phyloP scores from a whole-genome alignment of 2,888 invertebrate species.

The Amphimallon solstitiale region DNA sequence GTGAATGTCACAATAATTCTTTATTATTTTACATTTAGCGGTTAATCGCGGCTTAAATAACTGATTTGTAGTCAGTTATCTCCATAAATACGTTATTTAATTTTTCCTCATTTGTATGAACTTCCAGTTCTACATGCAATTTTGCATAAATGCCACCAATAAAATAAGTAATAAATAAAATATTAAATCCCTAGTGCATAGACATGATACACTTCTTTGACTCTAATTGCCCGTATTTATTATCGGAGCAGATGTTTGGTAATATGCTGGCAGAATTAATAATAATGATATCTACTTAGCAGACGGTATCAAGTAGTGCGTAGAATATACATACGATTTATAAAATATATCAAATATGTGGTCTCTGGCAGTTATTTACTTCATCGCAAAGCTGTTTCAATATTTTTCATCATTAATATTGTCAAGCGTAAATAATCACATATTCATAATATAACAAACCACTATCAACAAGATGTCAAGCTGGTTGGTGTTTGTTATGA shows the following conservation, averaged over 20 bases:
- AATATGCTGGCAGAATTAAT: constrained; percentile 25
- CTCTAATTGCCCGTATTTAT: constrained; percentile 18
- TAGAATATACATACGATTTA: not conserved
- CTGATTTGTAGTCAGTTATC: too few relatives aligned
- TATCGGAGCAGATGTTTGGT: constrained; percentile 18
- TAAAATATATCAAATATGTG: not conserved
- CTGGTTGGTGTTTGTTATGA: too few relatives aligned
- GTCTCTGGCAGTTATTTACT: not conserved
- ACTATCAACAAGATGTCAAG: not conserved
- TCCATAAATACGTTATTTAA: too few relatives aligned
- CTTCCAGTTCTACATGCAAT: too few relatives aligned
- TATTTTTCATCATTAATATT: not conserved
- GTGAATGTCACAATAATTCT: too few relatives aligned
- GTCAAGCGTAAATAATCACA: not conserved
- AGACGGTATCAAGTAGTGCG: not conserved
- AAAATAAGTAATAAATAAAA: constrained; percentile 9
- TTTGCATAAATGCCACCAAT: too few relatives aligned
- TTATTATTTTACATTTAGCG: too few relatives aligned
- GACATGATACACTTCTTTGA: not conserved
- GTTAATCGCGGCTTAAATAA: too few relatives aligned
- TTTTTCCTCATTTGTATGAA: too few relatives aligned
- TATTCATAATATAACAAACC: not conserved
- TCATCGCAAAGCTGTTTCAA: not conserved
- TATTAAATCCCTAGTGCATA: constrained; percentile 14
- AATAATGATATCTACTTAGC: not conserved